Conservation (phyloP, 2,797 vertebrate species). For the Sebastes reedi region DNA sequence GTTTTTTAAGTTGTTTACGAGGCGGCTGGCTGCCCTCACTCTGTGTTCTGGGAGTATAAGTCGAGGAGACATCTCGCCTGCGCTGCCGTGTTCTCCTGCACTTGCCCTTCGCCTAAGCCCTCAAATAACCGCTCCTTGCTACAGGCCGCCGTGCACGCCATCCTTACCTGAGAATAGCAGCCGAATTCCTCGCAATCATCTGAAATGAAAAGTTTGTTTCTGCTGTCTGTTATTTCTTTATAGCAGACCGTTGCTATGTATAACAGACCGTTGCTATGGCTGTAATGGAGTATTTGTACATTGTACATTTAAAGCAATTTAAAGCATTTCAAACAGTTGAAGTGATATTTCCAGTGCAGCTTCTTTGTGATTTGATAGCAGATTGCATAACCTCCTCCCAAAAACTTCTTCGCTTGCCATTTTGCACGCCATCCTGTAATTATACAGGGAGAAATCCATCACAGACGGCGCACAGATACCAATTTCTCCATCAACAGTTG, state of each 20-base stretch:
- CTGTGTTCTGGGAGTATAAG: constrained; percentile 29
- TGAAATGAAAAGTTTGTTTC: not conserved
- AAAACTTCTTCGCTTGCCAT: not conserved
- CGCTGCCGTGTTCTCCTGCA: constrained; percentile 5
- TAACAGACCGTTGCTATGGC: no score
- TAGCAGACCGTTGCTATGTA: no score
- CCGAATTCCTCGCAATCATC: not conserved
- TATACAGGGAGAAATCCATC: constrained; percentile 27
- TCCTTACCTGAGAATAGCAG: not conserved
- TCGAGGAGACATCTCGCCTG: constrained; percentile 31
- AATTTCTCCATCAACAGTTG: constrained; percentile 25
- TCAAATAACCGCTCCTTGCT: constrained; percentile 17
- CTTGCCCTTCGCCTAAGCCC: constrained; percentile 5
- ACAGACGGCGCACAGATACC: constrained; percentile 8
- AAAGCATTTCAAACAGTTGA: no score
- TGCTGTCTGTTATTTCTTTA: not conserved
- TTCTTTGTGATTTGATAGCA: not conserved
- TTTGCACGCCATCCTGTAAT: constrained; percentile 26
- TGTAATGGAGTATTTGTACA: no score
- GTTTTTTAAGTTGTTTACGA: constrained; percentile 53
- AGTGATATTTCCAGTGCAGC: not conserved
- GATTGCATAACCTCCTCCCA: not conserved
- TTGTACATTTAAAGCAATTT: no score
- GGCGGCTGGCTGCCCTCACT: constrained; percentile 32
- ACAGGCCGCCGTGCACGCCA: not conserved